Base-by-base conservation (phyloP, 2,888 invertebrate genomes). In the Reticulitermes lucifugus region DNA sequence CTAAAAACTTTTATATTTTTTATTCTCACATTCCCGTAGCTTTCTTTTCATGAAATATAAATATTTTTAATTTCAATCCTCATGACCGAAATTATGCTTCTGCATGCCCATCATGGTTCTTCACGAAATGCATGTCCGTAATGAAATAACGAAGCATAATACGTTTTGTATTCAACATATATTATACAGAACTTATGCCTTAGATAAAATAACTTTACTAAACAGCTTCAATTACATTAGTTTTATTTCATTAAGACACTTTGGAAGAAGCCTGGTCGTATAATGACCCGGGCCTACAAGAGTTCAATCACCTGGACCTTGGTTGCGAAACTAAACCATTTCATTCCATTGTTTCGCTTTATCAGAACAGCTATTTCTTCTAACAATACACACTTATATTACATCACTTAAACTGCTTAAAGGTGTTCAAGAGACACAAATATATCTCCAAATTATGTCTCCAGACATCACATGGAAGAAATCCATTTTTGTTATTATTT, bases 231-330 rank as follows among this genome's bases (percentile, higher is more conserved):
- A 10, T 25, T 25, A 65, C 65, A 25, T 25, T 65, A 12, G 25
- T 55, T 51, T 55, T 55, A 51, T 51, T 55, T 60, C 80, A 80
- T 81, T 65, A 70, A 70, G 81, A 60, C 81, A 81, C 81, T 70
- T 70, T 10, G 22, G 70, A n/a, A 65, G 70, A 65, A 70, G n/a
- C 81, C 25, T 65, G 70, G 81, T 65, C 81, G 81, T 81, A 70
- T 81, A 81, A 81, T 81, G 81, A 81, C 81, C 81, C n/a, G 81
- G 75, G 83, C 73, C 79, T 84, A 73, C 41, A n/a, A 75, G 77
- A 77, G 83, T 84, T 84, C 83, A 84, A 84, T 84, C 83, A 84
- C 83, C 83, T 84, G 83, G 73, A 84, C 77, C 77, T 84, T 84
- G 81, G 81, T 81, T 81, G 59, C 81, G 41, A 59, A 81, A 55